Evolutionary conservation across 2,797 vertebrate species (phyloP).

Genomic region (Clarias fuscus): DNA sequence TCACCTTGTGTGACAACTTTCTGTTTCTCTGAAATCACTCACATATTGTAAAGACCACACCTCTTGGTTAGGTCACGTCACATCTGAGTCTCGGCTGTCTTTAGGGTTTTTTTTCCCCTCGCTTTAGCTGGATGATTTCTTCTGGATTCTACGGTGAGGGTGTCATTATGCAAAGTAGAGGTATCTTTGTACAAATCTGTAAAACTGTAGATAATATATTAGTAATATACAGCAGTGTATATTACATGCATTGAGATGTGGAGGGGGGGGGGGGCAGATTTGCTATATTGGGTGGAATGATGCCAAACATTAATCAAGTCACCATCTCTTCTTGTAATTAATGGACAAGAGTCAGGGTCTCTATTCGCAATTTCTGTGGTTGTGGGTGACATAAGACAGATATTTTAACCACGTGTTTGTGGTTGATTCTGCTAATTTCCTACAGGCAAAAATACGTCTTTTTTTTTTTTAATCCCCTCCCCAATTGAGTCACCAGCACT

Average conservation of each 20-base stretch:
- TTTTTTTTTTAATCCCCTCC: neutral
- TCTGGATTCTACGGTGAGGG: neutral
- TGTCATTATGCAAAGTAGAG: neutral
- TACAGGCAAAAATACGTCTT: neutral
- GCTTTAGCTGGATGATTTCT: neutral
- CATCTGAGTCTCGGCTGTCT: neutral
- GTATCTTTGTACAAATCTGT: neutral
- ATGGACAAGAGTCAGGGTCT: neutral
- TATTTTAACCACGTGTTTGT: slow-evolving; percentile 40
- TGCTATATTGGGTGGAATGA: neutral
- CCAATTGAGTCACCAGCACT: neutral
- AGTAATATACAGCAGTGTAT: neutral
- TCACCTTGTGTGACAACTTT: slow-evolving; percentile 20
- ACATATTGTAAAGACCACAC: neutral
- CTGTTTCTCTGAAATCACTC: slow-evolving; percentile 39
- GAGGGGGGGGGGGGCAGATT: too few relatives aligned
- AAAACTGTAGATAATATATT: too few relatives aligned
- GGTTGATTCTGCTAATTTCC: slow-evolving; percentile 19
- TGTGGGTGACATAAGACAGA: slow-evolving; percentile 42
- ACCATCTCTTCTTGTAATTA: neutral
- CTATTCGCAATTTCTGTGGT: slow-evolving; percentile 34
- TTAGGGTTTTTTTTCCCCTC: neutral
- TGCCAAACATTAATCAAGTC: neutral
- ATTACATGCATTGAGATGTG: too few relatives aligned
- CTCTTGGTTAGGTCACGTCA: slow-evolving; percentile 5